Percentiles rank a stretch among this genome's conserved stretches.
Evolutionary conservation across 2,113 vertebrate genomes (phyloP).

Genomic region (Pipa parva): DNA sequence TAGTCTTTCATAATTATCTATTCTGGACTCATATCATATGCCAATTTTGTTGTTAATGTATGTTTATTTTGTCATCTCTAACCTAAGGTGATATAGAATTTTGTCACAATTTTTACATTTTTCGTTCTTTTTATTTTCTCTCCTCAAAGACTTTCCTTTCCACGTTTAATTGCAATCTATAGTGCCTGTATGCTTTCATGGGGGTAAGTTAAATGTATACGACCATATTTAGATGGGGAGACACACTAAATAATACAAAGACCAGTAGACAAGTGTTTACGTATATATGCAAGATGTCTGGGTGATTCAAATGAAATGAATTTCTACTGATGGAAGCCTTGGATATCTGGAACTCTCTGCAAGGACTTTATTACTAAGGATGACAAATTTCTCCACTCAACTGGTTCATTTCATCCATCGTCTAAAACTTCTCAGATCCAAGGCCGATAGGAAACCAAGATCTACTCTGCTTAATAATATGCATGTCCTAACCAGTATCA

Average conservation of each 20-base stretch:
- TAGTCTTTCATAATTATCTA: too few species aligned
- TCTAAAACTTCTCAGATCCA: conserved; percentile 36
- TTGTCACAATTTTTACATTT: too few species aligned
- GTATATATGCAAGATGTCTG: neutral
- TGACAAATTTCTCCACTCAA: conserved; percentile 38
- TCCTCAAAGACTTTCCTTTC: too few species aligned
- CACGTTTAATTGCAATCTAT: too few species aligned
- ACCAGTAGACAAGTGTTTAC: neutral
- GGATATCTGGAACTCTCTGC: conserved; percentile 24
- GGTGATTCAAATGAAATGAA: neutral
- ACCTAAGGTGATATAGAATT: too few species aligned
- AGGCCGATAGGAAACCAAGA: conserved; percentile 35
- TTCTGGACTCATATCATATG: too few species aligned
- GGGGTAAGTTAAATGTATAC: too few species aligned
- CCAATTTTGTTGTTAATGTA: too few species aligned
- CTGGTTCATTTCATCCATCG: conserved; percentile 34
- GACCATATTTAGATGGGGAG: too few species aligned
- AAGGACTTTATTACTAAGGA: conserved; percentile 31
- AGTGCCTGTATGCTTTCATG: too few species aligned
- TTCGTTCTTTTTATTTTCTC: too few species aligned
- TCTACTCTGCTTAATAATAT: conserved; percentile 40
- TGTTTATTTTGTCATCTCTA: too few species aligned
- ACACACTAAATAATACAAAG: neutral
- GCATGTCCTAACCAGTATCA: conserved; percentile 41
- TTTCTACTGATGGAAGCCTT: conserved; percentile 17